Conservation (phyloP, 1,140 invertebrate genomes). For the Bombus picipes region DNA sequence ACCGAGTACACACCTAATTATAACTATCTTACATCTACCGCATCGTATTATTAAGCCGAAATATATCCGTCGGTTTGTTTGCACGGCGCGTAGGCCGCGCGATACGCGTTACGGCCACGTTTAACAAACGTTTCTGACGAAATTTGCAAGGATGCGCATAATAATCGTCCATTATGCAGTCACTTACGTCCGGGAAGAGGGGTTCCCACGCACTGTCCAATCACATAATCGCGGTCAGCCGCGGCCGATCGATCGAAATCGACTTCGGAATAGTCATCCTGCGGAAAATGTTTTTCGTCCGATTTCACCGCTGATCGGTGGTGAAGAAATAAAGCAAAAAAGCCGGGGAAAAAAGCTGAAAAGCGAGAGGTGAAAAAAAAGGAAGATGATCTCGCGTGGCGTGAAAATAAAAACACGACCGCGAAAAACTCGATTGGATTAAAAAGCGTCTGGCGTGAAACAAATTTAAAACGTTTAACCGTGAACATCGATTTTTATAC, state of each 20-base stretch:
- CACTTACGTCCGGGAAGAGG: constrained; percentile 76
- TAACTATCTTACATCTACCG: constrained; percentile 81
- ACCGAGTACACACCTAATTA: constrained; percentile 80
- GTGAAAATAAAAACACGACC: constrained; percentile 52
- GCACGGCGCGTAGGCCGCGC: constrained; percentile 65
- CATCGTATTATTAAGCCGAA: constrained; percentile 78
- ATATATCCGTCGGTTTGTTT: constrained; percentile 75
- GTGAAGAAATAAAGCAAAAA: constrained; percentile 7
- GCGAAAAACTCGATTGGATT: constrained; percentile 50
- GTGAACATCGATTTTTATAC: constrained; percentile 53
- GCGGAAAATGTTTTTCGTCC: constrained; percentile 23
- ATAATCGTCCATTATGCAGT: constrained; percentile 79
- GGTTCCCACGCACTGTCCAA: constrained; percentile 75
- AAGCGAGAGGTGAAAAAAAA: not conserved
- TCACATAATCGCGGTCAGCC: constrained; percentile 48
- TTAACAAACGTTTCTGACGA: constrained; percentile 74
- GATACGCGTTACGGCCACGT: constrained; percentile 70
- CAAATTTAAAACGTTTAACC: constrained; percentile 56
- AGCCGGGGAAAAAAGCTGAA: not conserved
- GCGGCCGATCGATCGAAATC: constrained; percentile 50
- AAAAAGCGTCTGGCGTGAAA: constrained; percentile 54
- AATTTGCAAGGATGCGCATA: constrained; percentile 80
- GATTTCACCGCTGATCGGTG: constrained; percentile 18
- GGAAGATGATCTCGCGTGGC: constrained; percentile 32
- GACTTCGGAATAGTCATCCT: constrained; percentile 6